phyloP scores from a whole-genome alignment of 2,888 invertebrate genomes.

The Epinotia brunnichana region DNA sequence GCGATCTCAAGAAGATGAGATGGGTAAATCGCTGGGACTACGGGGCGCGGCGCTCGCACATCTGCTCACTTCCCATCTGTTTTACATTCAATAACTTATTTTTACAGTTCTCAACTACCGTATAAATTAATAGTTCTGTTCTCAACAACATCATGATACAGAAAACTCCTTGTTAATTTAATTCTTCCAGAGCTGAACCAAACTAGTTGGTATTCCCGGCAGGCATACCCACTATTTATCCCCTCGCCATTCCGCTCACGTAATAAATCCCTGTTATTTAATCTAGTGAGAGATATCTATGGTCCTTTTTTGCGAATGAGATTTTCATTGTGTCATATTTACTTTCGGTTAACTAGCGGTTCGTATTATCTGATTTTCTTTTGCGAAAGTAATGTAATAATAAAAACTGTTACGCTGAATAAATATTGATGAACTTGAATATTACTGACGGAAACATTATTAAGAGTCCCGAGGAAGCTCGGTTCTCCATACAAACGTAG shows the following conservation, averaged over 20 bases:
- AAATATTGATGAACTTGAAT: neutral
- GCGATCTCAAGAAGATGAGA: too few relatives aligned
- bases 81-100: too few relatives aligned
- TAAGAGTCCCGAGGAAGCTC: neutral
- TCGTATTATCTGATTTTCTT: neutral
- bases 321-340: conserved; percentile 52
- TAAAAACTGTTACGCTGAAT: neutral
- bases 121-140: neutral
- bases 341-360: conserved; percentile 43
- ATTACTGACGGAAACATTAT: neutral
- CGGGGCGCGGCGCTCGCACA: too few relatives aligned
- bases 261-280: conserved; percentile 77
- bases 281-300: conserved; percentile 69
- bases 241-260: conserved; percentile 68
- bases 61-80: too few relatives aligned
- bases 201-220: conserved; percentile 61
- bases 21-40: too few relatives aligned
- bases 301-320: conserved; percentile 54
- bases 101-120: too few relatives aligned
- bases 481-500: neutral
- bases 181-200: conserved; percentile 49
- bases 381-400: neutral
- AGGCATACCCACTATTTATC: conserved; percentile 63
- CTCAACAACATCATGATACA: neutral
- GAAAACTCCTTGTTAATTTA: conserved; percentile 52